These are phyloP conservation scores for Galendromus occidentalis DNA, from an alignment of 1,140 invertebrate species.

Conservation along the genomic window DNA sequence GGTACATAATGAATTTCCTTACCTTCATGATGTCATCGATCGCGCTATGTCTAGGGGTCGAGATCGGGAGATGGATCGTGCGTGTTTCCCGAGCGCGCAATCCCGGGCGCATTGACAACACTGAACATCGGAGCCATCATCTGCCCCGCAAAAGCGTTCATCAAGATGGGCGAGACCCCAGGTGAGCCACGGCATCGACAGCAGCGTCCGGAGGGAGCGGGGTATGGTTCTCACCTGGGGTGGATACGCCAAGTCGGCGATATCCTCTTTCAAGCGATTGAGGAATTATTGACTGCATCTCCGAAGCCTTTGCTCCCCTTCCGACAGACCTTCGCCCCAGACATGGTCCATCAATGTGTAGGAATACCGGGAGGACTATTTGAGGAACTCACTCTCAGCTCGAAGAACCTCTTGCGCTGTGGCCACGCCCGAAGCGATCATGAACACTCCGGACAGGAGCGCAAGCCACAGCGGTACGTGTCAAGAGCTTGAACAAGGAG, in stretches of 20 bases:
- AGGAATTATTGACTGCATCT: no score
- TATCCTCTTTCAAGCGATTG: no score
- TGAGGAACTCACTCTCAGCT: neutral
- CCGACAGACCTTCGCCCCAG: neutral
- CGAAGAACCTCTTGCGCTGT: neutral
- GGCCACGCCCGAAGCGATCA: neutral
- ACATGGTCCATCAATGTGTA: neutral
- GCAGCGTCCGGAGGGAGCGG: neutral
- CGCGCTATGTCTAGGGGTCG: neutral
- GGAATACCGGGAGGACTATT: neutral
- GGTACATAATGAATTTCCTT: no score
- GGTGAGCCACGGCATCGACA: neutral
- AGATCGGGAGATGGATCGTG: neutral
- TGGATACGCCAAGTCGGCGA: no score
- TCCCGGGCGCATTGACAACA: neutral
- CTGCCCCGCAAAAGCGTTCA: neutral
- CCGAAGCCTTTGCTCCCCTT: no score
- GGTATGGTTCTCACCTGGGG: neutral
- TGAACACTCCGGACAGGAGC: neutral
- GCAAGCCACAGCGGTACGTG: neutral
- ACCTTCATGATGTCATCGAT: neutral
- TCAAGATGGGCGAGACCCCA: neutral
- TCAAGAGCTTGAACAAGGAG: neutral
- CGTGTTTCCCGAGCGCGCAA: neutral
- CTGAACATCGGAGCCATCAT: neutral